Evolutionary conservation across 2,797 vertebrate genomes (phyloP).

Genomic region (Takifugu rubripes): DNA sequence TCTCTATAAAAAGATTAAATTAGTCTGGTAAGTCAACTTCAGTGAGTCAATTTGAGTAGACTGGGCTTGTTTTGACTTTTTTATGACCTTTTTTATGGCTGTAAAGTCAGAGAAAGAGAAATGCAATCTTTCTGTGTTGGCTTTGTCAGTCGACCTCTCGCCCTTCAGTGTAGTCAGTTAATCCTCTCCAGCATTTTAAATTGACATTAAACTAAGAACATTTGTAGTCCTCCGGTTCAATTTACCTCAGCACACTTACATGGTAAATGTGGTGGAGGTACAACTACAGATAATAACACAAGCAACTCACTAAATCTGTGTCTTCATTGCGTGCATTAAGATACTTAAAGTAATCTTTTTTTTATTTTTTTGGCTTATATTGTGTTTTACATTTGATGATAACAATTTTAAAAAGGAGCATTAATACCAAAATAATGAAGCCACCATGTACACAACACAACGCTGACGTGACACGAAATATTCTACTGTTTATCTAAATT

Average conservation of each 20-base stretch:
- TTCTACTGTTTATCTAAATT: too few species aligned
- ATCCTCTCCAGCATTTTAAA: not conserved
- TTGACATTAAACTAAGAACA: not conserved
- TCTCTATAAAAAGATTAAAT: constrained; percentile 7
- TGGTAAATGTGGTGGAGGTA: not conserved
- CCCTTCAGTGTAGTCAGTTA: not conserved
- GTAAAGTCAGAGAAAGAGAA: not conserved
- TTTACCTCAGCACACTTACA: not conserved
- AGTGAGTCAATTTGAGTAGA: too few species aligned
- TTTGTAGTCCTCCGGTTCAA: not conserved
- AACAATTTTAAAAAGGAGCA: not conserved
- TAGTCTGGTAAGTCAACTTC: constrained; percentile 24
- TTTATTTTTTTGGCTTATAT: not conserved
- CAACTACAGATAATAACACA: not conserved
- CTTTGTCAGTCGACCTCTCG: not conserved
- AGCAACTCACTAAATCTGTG: not conserved
- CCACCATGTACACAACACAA: not conserved
- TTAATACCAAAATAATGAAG: not conserved
- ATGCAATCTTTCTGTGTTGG: not conserved
- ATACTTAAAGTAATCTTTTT: not conserved
- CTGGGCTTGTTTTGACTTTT: not conserved
- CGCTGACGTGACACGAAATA: not conserved
- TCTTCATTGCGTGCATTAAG: not conserved
- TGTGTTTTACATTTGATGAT: not conserved
- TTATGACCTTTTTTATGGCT: not conserved